phyloP scores from a whole-genome alignment of 2,888 invertebrate genomes.

The Clitarchus hookeri region DNA sequence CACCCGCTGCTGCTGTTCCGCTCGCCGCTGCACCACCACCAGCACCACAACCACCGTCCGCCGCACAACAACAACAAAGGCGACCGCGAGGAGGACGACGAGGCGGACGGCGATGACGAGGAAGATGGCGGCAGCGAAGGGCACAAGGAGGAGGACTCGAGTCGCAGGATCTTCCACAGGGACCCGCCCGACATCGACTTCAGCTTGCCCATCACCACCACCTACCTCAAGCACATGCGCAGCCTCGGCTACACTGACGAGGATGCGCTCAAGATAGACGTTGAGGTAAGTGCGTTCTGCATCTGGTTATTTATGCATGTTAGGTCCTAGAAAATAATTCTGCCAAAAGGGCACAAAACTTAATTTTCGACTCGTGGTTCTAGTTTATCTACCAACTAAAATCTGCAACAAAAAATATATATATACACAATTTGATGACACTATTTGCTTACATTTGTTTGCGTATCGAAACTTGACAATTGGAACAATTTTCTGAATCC shows the following conservation, averaged over 20 bases:
- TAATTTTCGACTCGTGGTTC: too few relatives aligned
- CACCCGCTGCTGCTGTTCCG: constrained; percentile 37
- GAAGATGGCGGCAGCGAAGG: constrained; percentile 61
- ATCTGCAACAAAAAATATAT: too few relatives aligned
- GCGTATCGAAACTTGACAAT: too few relatives aligned
- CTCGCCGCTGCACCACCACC: constrained; percentile 26
- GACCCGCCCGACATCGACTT: constrained; percentile 65
- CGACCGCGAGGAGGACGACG: constrained; percentile 19
- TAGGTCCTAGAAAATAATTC: too few relatives aligned
- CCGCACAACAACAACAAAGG: constrained; percentile 25
- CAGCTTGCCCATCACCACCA: constrained; percentile 87
- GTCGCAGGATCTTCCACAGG: constrained; percentile 46
- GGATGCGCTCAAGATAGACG: constrained; percentile 64
- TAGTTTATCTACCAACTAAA: too few relatives aligned
- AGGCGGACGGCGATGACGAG: constrained; percentile 50
- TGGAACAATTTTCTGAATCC: too few relatives aligned
- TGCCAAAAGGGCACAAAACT: too few relatives aligned
- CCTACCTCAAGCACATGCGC: constrained; percentile 84
- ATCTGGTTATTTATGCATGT: too few relatives aligned
- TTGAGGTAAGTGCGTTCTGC: constrained; percentile 47
- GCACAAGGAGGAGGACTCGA: constrained; percentile 62
- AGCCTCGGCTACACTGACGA: constrained; percentile 69
- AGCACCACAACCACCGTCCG: constrained; percentile 26
- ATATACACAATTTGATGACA: too few relatives aligned
- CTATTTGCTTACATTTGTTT: too few relatives aligned